phyloP scores from a whole-genome alignment of 2,888 invertebrate species.

The Athalia rosae region DNA sequence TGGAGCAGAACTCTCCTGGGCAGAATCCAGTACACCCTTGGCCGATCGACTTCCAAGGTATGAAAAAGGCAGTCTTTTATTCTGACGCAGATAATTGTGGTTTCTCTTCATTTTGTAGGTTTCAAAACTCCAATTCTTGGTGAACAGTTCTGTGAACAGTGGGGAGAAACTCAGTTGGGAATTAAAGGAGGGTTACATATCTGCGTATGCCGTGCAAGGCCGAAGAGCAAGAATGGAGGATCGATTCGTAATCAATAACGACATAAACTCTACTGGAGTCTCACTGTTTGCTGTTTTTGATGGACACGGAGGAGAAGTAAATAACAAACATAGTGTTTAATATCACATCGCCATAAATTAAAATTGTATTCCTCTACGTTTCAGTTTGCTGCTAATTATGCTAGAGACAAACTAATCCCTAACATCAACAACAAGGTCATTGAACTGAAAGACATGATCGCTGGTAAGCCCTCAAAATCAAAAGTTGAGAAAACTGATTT shows the following conservation, averaged over 20 bases:
- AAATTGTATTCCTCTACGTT: conserved; percentile 55
- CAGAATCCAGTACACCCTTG: conserved; percentile 81
- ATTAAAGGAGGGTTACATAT: conserved; percentile 83
- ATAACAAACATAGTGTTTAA: conserved; percentile 29
- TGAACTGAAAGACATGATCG: conserved; percentile 82
- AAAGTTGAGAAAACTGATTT: conserved; percentile 57
- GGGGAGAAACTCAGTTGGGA: conserved; percentile 83
- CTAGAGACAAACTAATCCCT: conserved; percentile 89
- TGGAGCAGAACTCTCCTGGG: conserved; percentile 87
- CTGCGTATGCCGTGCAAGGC: conserved; percentile 94
- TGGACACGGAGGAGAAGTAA: conserved; percentile 93
- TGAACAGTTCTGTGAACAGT: conserved; percentile 63
- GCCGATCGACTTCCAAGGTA: conserved; percentile 73
- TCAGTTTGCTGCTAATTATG: conserved; percentile 92
- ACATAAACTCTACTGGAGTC: conserved; percentile 89
- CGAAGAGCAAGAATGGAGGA: conserved; percentile 95
- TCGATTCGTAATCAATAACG: conserved; percentile 90
- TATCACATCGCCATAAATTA: too few species aligned
- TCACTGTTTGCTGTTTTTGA: conserved; percentile 95
- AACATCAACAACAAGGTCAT: conserved; percentile 86
- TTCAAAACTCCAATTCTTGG: conserved; percentile 67
- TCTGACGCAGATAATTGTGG: too few species aligned
- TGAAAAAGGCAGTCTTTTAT: too few species aligned
- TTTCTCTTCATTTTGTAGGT: too few species aligned
- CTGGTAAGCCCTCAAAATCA: conserved; percentile 75